Conservation (phyloP, 2,888 invertebrate species). For the Macrosoma leucophasiata region DNA sequence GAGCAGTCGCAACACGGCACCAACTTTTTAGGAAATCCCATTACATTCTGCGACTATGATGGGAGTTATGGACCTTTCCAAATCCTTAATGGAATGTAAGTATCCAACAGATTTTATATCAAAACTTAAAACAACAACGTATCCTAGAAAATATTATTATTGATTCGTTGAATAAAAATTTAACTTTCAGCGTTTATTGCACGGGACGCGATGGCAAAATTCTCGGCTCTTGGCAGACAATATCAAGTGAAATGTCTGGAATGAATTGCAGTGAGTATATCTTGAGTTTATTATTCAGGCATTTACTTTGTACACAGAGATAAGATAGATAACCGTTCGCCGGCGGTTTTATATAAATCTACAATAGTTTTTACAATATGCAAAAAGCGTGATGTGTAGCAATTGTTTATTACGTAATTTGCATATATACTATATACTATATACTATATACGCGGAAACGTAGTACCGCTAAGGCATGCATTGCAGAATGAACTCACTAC, state of each 20-base stretch:
- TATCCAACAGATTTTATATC: slow-evolving; percentile 16
- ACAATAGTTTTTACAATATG: no score
- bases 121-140: slow-evolving; percentile 9
- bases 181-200: slow-evolving; percentile 72
- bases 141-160: neutral
- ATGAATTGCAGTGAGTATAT: slow-evolving; percentile 78
- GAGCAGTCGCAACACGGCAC: slow-evolving; percentile 78
- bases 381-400: no score
- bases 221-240: slow-evolving; percentile 71
- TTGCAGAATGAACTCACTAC: slow-evolving; percentile 30
- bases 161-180: no score
- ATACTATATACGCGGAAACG: slow-evolving; percentile 4
- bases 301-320: no score
- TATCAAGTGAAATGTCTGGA: slow-evolving; percentile 42
- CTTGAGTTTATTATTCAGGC: slow-evolving; percentile 2
- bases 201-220: slow-evolving; percentile 75
- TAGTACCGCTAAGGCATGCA: slow-evolving; percentile 29
- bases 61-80: slow-evolving; percentile 78
- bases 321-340: no score
- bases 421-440: no score
- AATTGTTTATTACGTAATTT: no score
- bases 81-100: slow-evolving; percentile 74
- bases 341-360: no score
- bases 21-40: slow-evolving; percentile 63
- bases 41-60: slow-evolving; percentile 78